Percentiles rank a stretch among this genome's conserved stretches.
These are phyloP conservation scores for Spinus pinus DNA, from an alignment of 2,797 vertebrate genomes.

Conservation along the genomic window DNA sequence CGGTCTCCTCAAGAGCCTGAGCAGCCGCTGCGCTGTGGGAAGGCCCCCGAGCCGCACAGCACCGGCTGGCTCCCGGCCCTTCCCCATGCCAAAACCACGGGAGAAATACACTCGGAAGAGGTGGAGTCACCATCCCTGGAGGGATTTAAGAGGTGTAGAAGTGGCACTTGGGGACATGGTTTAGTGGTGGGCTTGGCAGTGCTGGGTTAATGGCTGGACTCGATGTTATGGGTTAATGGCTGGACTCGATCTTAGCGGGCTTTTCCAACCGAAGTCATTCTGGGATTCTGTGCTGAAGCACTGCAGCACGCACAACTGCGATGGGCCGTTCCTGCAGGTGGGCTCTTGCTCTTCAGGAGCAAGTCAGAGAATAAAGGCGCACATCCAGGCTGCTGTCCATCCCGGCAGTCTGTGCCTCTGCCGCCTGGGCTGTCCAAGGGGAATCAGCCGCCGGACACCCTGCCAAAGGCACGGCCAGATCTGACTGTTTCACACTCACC, in stretches of 20 bases:
- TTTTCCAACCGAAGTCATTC: not conserved
- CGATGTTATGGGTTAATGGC: not conserved
- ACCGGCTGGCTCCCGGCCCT: fast-evolving
- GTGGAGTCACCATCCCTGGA: not conserved
- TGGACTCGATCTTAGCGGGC: not conserved
- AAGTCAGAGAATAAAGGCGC: not conserved
- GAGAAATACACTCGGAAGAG: fast-evolving
- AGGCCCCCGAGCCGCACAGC: not conserved
- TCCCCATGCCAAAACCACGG: fast-evolving
- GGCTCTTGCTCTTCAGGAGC: not conserved
- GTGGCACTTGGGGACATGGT: not conserved
- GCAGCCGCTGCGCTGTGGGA: not conserved
- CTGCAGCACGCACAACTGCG: not conserved
- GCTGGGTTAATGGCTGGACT: not conserved
- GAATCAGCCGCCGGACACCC: fast-evolving
- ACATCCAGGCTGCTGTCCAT: fast-evolving
- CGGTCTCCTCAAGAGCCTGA: not conserved
- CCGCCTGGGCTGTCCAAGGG: fast-evolving
- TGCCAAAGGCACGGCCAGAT: not conserved
- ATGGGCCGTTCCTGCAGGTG: not conserved
- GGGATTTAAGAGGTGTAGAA: not conserved
- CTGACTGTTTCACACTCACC: not conserved
- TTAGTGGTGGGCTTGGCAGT: not conserved
- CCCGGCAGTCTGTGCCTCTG: fast-evolving
- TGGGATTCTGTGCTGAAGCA: not conserved